Conservation (phyloP, 1,140 invertebrate genomes). For the Neodiprion fabricii region DNA sequence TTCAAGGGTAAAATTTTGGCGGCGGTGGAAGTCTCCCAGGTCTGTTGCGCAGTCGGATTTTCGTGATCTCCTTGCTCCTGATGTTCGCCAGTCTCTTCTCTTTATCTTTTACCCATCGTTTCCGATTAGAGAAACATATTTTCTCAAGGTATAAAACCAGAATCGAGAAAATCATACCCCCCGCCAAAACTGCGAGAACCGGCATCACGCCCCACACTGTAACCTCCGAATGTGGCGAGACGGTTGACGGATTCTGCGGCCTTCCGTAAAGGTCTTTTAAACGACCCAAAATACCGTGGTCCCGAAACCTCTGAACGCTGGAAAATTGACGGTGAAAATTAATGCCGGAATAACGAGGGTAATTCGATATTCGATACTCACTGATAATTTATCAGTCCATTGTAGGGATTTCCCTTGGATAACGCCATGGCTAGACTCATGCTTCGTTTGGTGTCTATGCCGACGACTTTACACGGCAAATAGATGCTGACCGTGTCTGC, state of each 20-base stretch:
- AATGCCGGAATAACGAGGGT: slow-evolving; percentile 7
- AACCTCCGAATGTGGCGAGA: slow-evolving; percentile 7
- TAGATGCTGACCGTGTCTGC: slow-evolving; percentile 14
- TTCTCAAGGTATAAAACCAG: slow-evolving; percentile 14
- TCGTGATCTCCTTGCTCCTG: neutral
- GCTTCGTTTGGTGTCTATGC: slow-evolving; percentile 26
- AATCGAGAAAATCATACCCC: slow-evolving; percentile 20
- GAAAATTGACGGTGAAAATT: slow-evolving; percentile 14
- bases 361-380: slow-evolving; percentile 21
- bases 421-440: slow-evolving; percentile 28
- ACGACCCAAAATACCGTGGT: slow-evolving; percentile 29
- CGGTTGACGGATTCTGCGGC: neutral
- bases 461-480: slow-evolving; percentile 26
- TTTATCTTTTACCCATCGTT: neutral
- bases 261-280: slow-evolving; percentile 21
- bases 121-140: neutral
- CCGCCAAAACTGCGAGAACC: slow-evolving; percentile 25
- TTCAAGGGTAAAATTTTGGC: neutral
- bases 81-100: neutral
- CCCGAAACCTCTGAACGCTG: slow-evolving; percentile 32
- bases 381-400: slow-evolving; percentile 33
- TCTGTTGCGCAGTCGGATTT: neutral
- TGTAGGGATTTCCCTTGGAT: slow-evolving; percentile 26
- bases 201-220: slow-evolving; percentile 26
- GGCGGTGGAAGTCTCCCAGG: neutral